These are phyloP conservation scores for Gavialis gangeticus DNA, from an alignment of 2,113 vertebrate species.

Conservation along the genomic window DNA sequence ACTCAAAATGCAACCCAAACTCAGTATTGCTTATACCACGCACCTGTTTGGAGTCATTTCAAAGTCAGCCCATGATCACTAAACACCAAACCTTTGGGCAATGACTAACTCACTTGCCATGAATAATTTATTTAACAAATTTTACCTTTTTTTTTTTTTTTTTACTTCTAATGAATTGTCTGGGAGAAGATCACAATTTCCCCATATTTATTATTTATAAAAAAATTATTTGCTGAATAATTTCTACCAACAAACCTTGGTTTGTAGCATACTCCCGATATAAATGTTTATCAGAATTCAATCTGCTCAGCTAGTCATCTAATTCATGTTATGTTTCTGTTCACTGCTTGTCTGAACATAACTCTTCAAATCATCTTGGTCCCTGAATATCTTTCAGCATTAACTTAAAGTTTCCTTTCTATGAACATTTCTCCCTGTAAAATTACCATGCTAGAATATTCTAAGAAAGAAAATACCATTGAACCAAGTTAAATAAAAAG, in stretches of 20 bases:
- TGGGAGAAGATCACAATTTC: conserved; percentile 35
- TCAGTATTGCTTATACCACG: background rate
- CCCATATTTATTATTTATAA: conserved; percentile 66
- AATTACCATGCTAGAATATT: background rate
- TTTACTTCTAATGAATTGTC: conserved; percentile 14
- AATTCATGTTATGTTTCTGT: conserved; percentile 1
- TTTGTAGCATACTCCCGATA: conserved; percentile 32
- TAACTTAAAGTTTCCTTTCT: background rate
- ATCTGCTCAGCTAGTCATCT: conserved; percentile 28
- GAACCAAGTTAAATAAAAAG: background rate
- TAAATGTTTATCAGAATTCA: conserved; percentile 46
- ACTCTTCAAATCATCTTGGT: background rate
- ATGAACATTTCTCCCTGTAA: background rate
- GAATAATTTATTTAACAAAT: conserved; percentile 42
- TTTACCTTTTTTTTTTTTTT: conserved; percentile 36
- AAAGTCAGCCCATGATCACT: conserved; percentile 19
- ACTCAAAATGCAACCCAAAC: conserved; percentile 18
- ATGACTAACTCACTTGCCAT: conserved; percentile 62
- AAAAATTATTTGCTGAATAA: conserved; percentile 51
- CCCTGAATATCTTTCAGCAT: background rate
- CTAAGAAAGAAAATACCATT: background rate
- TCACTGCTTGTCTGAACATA: conserved; percentile 1
- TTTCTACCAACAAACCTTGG: conserved; percentile 42
- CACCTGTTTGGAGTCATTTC: background rate
- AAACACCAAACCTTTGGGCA: background rate